Evolutionary conservation across 1,140 invertebrate species (phyloP), one percentile per base, ranked within the genome.

Genomic region (Parapsyche elsis): DNA sequence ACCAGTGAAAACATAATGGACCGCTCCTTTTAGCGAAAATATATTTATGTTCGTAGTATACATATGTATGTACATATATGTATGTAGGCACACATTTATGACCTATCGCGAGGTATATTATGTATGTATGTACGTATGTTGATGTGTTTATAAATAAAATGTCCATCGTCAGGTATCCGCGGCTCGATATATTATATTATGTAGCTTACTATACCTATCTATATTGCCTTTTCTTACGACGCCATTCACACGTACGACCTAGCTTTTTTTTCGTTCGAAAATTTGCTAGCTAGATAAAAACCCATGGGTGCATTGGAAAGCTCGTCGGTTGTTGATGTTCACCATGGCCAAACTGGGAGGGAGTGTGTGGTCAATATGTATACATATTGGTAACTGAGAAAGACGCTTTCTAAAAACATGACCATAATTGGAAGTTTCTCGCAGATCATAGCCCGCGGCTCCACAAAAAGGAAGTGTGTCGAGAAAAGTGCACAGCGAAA

Each of bases 361-460:
- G 24, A 49, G 45, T 44, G 44, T 53, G 16, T 24, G 57, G 57
- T 59, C 49, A 57, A 38, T 38, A 7, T 38, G 7, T 38, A 38
- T 38, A 38, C 2, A 53, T 53, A 53, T 53, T 16, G 49, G 49
- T 53, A 53, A 53, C 49, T 2, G 21, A 71, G 78, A 57, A 5
- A 23, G 61, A 30, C 81, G 77, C 75, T 76, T 81, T 79, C 81
- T 81, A 81, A 79, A n/a, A 79, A 59, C n/a, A 26, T 70, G 14
- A 10, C 81, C 77, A 79, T 81, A 81, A 79, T 79, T 70, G 81
- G 81, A 81, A 49, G 71, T 64, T 30, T 79, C 81, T 79, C 59
- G 49, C 19, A 24, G 61, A 76, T 71, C 77, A 38, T 67, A 23
- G 26, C 38, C 67, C 70, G 38, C 21, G 76, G 71, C 23, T 24